phyloP scores from a whole-genome alignment of 1,140 invertebrate genomes.

The Hylyphantes graminicola region DNA sequence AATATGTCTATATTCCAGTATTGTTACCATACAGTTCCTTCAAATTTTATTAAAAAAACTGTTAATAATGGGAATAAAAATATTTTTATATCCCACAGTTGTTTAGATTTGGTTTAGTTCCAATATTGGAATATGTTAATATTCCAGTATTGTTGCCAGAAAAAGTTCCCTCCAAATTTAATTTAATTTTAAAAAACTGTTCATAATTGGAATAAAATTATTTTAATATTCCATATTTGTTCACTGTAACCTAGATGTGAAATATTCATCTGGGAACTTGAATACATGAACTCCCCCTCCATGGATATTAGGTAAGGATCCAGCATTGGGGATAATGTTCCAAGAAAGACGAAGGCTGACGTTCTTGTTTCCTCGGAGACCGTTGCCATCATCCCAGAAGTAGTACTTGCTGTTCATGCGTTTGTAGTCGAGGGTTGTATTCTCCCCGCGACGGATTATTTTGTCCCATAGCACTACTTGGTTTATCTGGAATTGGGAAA shows the following conservation, averaged over 20 bases:
- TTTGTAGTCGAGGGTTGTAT: conserved; percentile 89
- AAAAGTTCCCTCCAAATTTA: too few relatives aligned
- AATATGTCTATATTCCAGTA: too few relatives aligned
- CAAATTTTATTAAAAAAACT: too few relatives aligned
- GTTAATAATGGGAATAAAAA: too few relatives aligned
- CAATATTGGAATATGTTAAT: too few relatives aligned
- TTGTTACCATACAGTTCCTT: too few relatives aligned
- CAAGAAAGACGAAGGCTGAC: conserved; percentile 93
- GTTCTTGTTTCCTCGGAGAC: conserved; percentile 92
- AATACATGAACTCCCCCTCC: conserved; percentile 86
- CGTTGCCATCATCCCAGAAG: conserved; percentile 99
- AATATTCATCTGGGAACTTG: conserved; percentile 90
- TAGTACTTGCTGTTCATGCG: conserved; percentile 99
- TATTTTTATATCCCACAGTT: too few relatives aligned
- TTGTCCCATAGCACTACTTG: conserved; percentile 99
- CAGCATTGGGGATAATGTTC: conserved; percentile 99
- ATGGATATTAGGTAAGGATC: conserved; percentile 86
- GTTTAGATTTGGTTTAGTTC: too few relatives aligned
- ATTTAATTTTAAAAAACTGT: too few relatives aligned
- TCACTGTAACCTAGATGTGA: conserved; percentile 66
- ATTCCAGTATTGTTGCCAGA: too few relatives aligned
- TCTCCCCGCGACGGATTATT: conserved; percentile 94
- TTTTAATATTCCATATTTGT: too few relatives aligned
- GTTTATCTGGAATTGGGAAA: conserved; percentile 72
- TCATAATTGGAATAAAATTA: too few relatives aligned